Conservation (phyloP, 2,888 invertebrate genomes). For the Scaptomyza caliginosa region DNA sequence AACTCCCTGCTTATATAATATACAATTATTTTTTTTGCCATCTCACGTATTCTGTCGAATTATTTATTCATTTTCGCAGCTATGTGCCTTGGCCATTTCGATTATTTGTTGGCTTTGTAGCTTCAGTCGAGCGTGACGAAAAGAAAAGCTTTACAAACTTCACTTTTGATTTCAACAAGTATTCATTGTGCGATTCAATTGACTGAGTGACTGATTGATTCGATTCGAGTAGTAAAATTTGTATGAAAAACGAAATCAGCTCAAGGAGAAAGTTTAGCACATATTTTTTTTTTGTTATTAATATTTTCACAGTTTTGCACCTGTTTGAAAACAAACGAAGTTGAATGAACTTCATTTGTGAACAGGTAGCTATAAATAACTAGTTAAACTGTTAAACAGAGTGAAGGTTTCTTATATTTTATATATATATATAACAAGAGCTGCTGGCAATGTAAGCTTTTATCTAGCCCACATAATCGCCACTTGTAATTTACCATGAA, state of each 20-base stretch:
- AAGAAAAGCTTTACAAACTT: slow-evolving; percentile 45
- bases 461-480: slow-evolving; percentile 32
- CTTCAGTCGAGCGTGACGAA: slow-evolving; percentile 45
- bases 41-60: slow-evolving; percentile 18
- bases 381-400: slow-evolving; percentile 7
- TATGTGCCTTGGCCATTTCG: slow-evolving; percentile 32
- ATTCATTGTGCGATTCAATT: slow-evolving; percentile 33
- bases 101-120: slow-evolving; percentile 37
- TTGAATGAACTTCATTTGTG: slow-evolving; percentile 36
- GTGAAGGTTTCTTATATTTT: slow-evolving; percentile 21
- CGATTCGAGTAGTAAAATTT: slow-evolving; percentile 16
- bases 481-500: slow-evolving; percentile 23
- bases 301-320: slow-evolving; percentile 34
- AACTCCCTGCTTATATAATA: slow-evolving; percentile 12
- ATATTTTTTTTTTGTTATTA: slow-evolving; percentile 16
- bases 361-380: slow-evolving; percentile 23
- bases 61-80: slow-evolving; percentile 49
- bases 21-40: slow-evolving; percentile 31
- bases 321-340: slow-evolving; percentile 23
- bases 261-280: slow-evolving; percentile 66
- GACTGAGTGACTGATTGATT: slow-evolving; percentile 34
- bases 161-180: slow-evolving; percentile 49
- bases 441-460: slow-evolving; percentile 35
- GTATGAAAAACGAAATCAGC: slow-evolving; percentile 47
- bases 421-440: slow-evolving; percentile 8